Conservation (phyloP, 2,888 invertebrate genomes). For the Archips crataeganus region DNA sequence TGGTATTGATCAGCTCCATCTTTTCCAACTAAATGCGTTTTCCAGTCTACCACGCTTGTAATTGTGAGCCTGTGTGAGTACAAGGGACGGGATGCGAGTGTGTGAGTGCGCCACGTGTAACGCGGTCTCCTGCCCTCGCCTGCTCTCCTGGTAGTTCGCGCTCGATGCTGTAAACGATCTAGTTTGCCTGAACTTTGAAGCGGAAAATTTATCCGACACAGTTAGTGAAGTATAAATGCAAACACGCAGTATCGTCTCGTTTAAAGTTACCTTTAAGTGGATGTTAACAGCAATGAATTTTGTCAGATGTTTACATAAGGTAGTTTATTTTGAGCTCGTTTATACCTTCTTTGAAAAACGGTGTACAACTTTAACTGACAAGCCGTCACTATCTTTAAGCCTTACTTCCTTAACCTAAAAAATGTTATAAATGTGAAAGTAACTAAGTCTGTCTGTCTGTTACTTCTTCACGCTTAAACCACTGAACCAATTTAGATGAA, state of each 20-base stretch:
- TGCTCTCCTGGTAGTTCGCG: slow-evolving; percentile 65
- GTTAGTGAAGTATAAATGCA: slow-evolving; percentile 58
- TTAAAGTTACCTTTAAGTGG: slow-evolving; percentile 26
- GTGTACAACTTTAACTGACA: not conserved
- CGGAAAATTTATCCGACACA: slow-evolving; percentile 70
- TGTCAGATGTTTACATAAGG: slow-evolving; percentile 10
- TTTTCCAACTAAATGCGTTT: slow-evolving; percentile 75
- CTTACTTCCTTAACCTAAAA: no score
- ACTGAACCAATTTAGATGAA: no score
- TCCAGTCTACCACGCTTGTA: slow-evolving; percentile 73
- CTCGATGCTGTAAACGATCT: slow-evolving; percentile 74
- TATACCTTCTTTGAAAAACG: not conserved
- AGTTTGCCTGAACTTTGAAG: slow-evolving; percentile 72
- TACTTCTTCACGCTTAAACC: no score
- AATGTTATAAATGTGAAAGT: no score
- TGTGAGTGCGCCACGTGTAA: slow-evolving; percentile 76
- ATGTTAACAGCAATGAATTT: slow-evolving; percentile 16
- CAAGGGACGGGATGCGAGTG: slow-evolving; percentile 44
- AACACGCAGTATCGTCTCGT: slow-evolving; percentile 36
- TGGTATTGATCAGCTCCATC: slow-evolving; percentile 67
- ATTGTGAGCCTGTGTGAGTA: slow-evolving; percentile 51
- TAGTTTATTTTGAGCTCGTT: not conserved
- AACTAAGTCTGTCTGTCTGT: no score
- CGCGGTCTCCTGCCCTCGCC: slow-evolving; percentile 51
- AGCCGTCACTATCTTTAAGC: no score